Conservation (phyloP, 2,888 invertebrate genomes). For the Volucella zonaria region DNA sequence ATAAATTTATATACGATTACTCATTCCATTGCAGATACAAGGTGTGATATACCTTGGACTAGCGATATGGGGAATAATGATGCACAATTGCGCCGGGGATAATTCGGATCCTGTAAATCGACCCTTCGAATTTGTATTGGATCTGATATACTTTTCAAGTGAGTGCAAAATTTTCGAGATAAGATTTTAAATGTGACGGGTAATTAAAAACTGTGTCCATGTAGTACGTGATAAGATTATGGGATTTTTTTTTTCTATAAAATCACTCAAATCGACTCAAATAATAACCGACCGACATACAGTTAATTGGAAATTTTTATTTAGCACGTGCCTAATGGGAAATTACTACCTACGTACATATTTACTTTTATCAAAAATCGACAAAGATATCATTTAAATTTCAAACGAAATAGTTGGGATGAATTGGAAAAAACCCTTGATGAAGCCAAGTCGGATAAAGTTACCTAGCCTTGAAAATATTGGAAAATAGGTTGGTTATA, state of each 20-base stretch:
- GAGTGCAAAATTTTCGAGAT: constrained; percentile 67
- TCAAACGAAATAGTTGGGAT: too few species aligned
- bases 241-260: constrained; percentile 9
- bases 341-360: too few species aligned
- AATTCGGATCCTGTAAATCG: constrained; percentile 74
- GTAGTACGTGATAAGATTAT: constrained; percentile 42
- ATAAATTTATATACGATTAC: constrained; percentile 8
- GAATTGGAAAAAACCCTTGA: too few species aligned
- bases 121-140: constrained; percentile 78
- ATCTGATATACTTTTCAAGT: constrained; percentile 79
- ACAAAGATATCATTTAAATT: too few species aligned
- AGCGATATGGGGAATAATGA: constrained; percentile 78
- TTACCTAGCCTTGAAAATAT: too few species aligned
- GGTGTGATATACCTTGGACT: constrained; percentile 78
- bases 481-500: too few species aligned
- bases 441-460: too few species aligned
- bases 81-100: constrained; percentile 75
- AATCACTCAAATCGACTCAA: constrained; percentile 28
- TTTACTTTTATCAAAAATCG: too few species aligned
- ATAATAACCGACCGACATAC: background rate
- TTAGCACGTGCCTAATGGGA: constrained; percentile 12
- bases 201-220: background rate
- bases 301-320: constrained; percentile 1
- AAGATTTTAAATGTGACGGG: constrained; percentile 25
- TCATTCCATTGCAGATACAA: constrained; percentile 77